Evolutionary conservation across 2,888 invertebrate genomes (phyloP).

Genomic region (Hyppa rectilinea): DNA sequence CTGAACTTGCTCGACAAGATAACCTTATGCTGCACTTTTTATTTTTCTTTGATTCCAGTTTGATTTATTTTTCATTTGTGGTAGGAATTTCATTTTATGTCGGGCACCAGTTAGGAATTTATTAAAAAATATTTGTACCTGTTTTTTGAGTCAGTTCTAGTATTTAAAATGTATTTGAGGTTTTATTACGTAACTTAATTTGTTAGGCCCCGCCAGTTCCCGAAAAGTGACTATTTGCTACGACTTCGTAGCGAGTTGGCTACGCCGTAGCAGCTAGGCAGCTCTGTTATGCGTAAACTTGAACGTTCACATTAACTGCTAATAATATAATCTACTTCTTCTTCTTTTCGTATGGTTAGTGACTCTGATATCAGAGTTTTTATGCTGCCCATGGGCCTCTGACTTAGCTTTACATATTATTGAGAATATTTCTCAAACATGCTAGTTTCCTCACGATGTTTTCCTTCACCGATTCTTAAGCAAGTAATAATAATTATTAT

Average conservation of each 20-base stretch:
- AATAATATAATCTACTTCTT: too few relatives aligned
- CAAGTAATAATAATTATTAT: too few relatives aligned
- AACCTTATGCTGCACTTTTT: constrained; percentile 51
- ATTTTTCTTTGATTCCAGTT: constrained; percentile 36
- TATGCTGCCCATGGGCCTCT: too few relatives aligned
- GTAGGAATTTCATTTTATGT: constrained; percentile 9
- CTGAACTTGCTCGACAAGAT: constrained; percentile 52
- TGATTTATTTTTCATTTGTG: constrained; percentile 22
- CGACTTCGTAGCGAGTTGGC: constrained; percentile 18
- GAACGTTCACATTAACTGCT: neutral
- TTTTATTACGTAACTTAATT: neutral
- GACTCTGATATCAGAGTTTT: too few relatives aligned
- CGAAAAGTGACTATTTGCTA: constrained; percentile 6
- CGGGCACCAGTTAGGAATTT: constrained; percentile 1
- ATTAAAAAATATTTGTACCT: constrained; percentile 9
- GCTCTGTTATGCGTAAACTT: neutral
- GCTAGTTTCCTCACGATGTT: too few relatives aligned
- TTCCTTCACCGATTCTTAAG: too few relatives aligned
- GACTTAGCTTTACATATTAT: too few relatives aligned
- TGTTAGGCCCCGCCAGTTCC: neutral
- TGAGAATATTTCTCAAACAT: too few relatives aligned
- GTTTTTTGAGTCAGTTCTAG: neutral
- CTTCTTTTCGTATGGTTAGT: too few relatives aligned
- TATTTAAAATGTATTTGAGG: neutral
- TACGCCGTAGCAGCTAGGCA: constrained; percentile 27